Evolutionary conservation across 2,888 invertebrate species (phyloP).

Genomic region (Stictocephala bisonia): DNA sequence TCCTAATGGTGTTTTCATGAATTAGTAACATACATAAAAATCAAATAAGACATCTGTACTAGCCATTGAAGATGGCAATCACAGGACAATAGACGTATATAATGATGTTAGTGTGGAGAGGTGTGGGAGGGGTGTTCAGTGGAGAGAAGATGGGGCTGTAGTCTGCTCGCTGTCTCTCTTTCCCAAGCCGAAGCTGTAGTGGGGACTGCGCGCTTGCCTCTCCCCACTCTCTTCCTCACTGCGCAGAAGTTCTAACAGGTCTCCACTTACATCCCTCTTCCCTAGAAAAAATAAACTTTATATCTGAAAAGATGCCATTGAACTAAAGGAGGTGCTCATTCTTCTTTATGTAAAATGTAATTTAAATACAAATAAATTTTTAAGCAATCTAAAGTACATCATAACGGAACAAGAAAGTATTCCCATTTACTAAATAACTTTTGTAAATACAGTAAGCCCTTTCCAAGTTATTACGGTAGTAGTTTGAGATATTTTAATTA

Average conservation of each 20-base stretch:
- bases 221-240: conserved; percentile 31
- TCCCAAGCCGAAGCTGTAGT: conserved; percentile 71
- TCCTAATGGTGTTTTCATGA: no score
- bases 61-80: neutral
- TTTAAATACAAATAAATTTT: no score
- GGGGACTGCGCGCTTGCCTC: conserved; percentile 53
- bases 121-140: conserved; percentile 1
- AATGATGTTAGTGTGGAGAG: neutral
- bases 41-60: no score
- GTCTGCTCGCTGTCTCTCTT: conserved; percentile 65
- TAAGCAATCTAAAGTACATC: no score
- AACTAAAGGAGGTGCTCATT: no score
- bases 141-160: conserved; percentile 1
- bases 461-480: no score
- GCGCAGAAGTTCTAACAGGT: conserved; percentile 24
- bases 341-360: no score
- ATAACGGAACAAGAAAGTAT: no score
- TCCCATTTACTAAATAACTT: no score
- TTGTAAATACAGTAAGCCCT: no score
- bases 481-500: no score
- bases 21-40: no score
- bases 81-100: conserved; percentile 36
- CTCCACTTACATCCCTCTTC: conserved; percentile 64
- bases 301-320: neutral
- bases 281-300: conserved; percentile 62